Conservation (phyloP, 1,140 invertebrate species). For the Drosophila serrata region DNA sequence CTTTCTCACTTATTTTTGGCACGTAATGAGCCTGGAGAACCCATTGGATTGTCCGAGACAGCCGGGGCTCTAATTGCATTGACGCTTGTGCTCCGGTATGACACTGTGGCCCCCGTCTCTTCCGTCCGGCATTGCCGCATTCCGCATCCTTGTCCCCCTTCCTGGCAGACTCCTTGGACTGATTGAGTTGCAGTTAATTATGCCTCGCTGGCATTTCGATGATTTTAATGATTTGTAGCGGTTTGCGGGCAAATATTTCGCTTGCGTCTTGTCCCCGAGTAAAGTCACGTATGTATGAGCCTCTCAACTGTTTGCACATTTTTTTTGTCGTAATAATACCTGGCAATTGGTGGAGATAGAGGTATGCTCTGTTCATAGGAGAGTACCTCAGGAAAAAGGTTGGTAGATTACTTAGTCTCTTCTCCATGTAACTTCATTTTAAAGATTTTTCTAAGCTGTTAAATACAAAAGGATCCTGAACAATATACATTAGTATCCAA, state of each 20-base stretch:
- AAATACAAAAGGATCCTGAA: no score
- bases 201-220: slow-evolving; percentile 69
- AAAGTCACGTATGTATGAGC: slow-evolving; percentile 6
- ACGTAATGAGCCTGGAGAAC: slow-evolving; percentile 72
- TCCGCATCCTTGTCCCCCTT: background rate
- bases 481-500: no score
- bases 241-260: slow-evolving; percentile 67
- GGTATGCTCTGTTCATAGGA: background rate
- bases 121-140: background rate
- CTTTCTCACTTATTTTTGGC: slow-evolving; percentile 50
- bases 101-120: slow-evolving; percentile 26
- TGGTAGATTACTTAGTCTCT: background rate
- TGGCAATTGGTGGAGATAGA: no score
- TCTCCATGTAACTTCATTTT: background rate
- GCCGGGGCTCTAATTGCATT: slow-evolving; percentile 68
- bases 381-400: no score
- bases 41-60: slow-evolving; percentile 42
- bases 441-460: background rate
- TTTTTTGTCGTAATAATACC: slow-evolving; percentile 11
- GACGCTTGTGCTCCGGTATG: slow-evolving; percentile 63
- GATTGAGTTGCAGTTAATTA: slow-evolving; percentile 82
- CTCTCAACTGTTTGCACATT: background rate
- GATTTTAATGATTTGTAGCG: slow-evolving; percentile 81
- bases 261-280: slow-evolving; percentile 44
- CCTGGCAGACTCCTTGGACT: slow-evolving; percentile 26